These are phyloP conservation scores for Panonychus citri DNA, from an alignment of 1,140 invertebrate genomes.

Conservation along the genomic window DNA sequence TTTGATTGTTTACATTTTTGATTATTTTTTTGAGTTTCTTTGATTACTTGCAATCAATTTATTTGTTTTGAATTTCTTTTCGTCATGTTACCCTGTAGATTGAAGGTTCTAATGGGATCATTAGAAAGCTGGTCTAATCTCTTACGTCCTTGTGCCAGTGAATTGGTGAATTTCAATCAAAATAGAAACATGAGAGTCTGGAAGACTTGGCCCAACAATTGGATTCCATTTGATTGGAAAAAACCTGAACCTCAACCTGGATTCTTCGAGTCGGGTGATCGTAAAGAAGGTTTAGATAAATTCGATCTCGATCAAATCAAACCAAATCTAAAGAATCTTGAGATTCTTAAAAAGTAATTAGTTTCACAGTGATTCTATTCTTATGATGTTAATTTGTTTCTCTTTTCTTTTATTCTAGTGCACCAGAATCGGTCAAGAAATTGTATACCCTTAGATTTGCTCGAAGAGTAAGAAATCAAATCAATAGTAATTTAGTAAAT, in stretches of 20 bases:
- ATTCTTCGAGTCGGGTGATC: constrained; percentile 8
- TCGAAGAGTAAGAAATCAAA: constrained; percentile 1
- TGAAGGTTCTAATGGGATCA: too few species aligned
- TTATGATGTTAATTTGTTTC: too few species aligned
- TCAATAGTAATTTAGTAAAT: neutral
- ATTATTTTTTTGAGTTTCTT: too few species aligned
- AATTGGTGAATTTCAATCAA: too few species aligned
- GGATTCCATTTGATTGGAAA: constrained; percentile 13
- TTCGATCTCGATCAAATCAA: neutral
- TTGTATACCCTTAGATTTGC: constrained; percentile 4
- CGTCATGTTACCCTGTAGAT: too few species aligned
- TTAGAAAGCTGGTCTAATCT: too few species aligned
- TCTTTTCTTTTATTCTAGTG: neutral
- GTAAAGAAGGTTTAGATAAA: constrained; percentile 5
- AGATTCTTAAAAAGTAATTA: constrained; percentile 5
- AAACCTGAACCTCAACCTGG: neutral
- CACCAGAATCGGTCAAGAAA: constrained; percentile 5
- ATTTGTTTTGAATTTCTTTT: too few species aligned
- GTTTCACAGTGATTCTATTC: neutral
- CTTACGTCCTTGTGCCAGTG: too few species aligned
- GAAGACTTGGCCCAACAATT: constrained; percentile 11
- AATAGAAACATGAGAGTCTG: too few species aligned
- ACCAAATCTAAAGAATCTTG: neutral
- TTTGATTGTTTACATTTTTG: too few species aligned
- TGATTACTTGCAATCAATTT: too few species aligned